phyloP scores from a whole-genome alignment of 2,888 invertebrate species.

The Candidula unifasciata region DNA sequence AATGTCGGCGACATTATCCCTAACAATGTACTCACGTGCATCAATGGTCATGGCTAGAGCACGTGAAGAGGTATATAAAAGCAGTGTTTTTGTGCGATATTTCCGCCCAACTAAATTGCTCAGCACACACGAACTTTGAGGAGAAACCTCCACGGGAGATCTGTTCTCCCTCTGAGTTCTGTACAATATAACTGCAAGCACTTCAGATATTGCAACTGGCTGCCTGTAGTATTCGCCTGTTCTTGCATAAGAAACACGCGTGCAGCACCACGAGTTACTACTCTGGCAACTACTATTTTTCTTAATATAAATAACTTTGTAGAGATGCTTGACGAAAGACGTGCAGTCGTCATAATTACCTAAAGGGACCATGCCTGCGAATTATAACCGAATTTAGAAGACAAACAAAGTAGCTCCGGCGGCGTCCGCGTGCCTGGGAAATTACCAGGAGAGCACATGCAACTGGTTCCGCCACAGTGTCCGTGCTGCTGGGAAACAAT shows the following conservation, averaged over 20 bases:
- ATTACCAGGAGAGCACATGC: too few relatives aligned
- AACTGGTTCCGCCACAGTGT: too few relatives aligned
- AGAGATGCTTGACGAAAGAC: not conserved
- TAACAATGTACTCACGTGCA: slow-evolving; percentile 4
- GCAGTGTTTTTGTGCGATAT: not conserved
- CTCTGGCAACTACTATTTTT: not conserved
- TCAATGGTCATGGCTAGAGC: not conserved
- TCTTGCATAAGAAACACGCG: not conserved
- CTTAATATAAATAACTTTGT: not conserved
- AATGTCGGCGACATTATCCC: not conserved
- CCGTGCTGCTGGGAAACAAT: too few relatives aligned
- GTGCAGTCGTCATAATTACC: not conserved
- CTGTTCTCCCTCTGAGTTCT: not conserved
- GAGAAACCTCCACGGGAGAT: not conserved
- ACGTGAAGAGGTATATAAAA: not conserved
- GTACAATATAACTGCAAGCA: not conserved
- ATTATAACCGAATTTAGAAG: too few relatives aligned
- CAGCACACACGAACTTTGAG: not conserved
- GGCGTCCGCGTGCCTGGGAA: too few relatives aligned
- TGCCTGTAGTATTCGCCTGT: not conserved
- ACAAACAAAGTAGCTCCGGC: too few relatives aligned
- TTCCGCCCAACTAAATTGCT: not conserved
- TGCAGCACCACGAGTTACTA: not conserved
- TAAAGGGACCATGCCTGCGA: not conserved
- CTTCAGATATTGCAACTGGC: not conserved